These are phyloP conservation scores for Iguana delicatissima DNA, from an alignment of 2,797 vertebrate genomes.

Conservation along the genomic window DNA sequence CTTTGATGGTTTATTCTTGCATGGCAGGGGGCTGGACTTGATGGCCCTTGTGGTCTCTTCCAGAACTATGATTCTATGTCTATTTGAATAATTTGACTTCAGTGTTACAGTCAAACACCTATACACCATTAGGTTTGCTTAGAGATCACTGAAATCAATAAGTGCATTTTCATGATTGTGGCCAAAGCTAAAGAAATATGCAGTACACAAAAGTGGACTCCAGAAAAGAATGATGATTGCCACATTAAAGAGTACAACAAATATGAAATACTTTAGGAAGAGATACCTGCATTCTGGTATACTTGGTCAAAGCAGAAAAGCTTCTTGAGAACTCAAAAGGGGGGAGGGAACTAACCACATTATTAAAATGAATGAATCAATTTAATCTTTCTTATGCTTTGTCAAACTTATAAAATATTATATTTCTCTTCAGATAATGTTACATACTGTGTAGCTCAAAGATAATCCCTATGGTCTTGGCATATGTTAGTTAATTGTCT, in stretches of 20 bases:
- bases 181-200: background rate
- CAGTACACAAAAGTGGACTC: background rate
- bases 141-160: background rate
- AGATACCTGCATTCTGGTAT: constrained; percentile 50
- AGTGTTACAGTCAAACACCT: background rate
- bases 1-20: no score
- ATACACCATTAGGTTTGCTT: background rate
- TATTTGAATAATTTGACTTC: background rate
- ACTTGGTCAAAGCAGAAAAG: constrained; percentile 44
- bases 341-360: constrained; percentile 67
- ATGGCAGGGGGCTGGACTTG: no score
- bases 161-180: accelerated
- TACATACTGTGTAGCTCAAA: constrained; percentile 84
- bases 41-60: no score
- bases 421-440: constrained; percentile 83
- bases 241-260: constrained; percentile 10
- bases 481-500: constrained; percentile 92
- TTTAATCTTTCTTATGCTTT: constrained; percentile 79
- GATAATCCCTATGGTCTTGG: constrained; percentile 88
- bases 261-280: constrained; percentile 54
- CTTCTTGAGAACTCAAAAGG: constrained; percentile 66
- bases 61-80: background rate
- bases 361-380: constrained; percentile 77
- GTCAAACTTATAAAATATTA: constrained; percentile 87
- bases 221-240: background rate